phyloP scores from a whole-genome alignment of 2,797 vertebrate genomes.

The Octomys mimax region DNA sequence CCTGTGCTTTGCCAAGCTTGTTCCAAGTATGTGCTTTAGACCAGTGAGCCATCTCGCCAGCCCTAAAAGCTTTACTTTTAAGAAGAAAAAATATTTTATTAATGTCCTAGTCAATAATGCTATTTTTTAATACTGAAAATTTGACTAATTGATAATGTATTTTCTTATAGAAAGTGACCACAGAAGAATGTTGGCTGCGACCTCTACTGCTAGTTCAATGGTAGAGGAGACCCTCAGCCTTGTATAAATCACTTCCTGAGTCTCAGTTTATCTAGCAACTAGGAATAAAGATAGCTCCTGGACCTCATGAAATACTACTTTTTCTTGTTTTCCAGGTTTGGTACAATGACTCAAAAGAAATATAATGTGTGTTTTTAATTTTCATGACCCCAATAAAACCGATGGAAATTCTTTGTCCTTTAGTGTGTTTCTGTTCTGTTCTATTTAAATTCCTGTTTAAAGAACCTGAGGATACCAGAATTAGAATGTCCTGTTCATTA shows the following conservation, averaged over 20 bases:
- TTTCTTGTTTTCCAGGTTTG: background rate
- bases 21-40: too few species aligned
- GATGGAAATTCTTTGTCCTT: background rate
- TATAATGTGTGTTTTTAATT: background rate
- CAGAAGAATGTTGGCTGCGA: background rate
- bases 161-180: background rate
- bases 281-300: background rate
- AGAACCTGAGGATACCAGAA: background rate
- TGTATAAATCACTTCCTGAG: background rate
- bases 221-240: background rate
- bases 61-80: background rate
- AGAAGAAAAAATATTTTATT: constrained; percentile 38
- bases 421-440: background rate
- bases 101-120: background rate
- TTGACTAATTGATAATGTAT: background rate
- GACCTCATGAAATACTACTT: background rate
- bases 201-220: background rate
- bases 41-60: too few species aligned
- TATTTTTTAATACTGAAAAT: constrained; percentile 24
- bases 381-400: background rate
- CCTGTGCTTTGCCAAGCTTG: too few species aligned
- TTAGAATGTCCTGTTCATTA: constrained; percentile 37
- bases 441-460: background rate
- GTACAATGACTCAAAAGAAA: background rate
- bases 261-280: background rate